These are phyloP conservation scores for Horisme vitalbata DNA, from an alignment of 2,888 invertebrate species.

Conservation along the genomic window DNA sequence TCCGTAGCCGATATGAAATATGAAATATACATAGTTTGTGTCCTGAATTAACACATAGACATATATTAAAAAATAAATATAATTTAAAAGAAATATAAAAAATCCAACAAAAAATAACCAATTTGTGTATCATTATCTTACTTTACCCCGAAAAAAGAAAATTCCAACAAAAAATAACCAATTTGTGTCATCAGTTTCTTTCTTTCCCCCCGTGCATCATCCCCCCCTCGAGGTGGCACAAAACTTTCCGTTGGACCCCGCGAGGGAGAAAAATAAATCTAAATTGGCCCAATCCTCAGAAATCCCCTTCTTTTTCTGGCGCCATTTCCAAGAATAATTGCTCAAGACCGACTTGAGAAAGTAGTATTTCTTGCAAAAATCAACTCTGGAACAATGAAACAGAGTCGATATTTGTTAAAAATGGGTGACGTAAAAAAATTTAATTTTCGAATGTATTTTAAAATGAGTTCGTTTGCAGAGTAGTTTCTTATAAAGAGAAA, in stretches of 20 bases:
- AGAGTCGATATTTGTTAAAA: slow-evolving; percentile 27
- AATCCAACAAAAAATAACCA: too few relatives aligned
- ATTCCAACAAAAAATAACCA: too few relatives aligned
- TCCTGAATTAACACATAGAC: too few relatives aligned
- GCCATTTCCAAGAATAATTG: slow-evolving; percentile 78
- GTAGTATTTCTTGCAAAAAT: slow-evolving; percentile 33
- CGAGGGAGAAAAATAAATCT: slow-evolving; percentile 80
- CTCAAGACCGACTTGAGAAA: slow-evolving; percentile 66
- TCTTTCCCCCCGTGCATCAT: slow-evolving; percentile 26
- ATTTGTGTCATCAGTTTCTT: too few relatives aligned
- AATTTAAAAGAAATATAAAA: too few relatives aligned
- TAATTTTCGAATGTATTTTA: slow-evolving; percentile 55
- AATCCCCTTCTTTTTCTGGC: slow-evolving; percentile 78
- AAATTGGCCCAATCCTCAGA: slow-evolving; percentile 79
- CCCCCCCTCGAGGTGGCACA: slow-evolving; percentile 58
- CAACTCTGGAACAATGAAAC: slow-evolving; percentile 6
- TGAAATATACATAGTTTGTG: too few relatives aligned
- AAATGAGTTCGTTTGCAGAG: slow-evolving; percentile 46
- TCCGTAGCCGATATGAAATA: too few relatives aligned
- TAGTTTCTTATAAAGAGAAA: slow-evolving; percentile 56
- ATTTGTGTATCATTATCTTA: too few relatives aligned
- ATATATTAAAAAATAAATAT: too few relatives aligned
- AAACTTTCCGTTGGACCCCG: slow-evolving; percentile 62
- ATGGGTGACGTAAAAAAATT: slow-evolving; percentile 48
- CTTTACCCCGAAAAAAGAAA: too few relatives aligned